phyloP scores from a whole-genome alignment of 1,140 invertebrate genomes.

The Cydia splendana region DNA sequence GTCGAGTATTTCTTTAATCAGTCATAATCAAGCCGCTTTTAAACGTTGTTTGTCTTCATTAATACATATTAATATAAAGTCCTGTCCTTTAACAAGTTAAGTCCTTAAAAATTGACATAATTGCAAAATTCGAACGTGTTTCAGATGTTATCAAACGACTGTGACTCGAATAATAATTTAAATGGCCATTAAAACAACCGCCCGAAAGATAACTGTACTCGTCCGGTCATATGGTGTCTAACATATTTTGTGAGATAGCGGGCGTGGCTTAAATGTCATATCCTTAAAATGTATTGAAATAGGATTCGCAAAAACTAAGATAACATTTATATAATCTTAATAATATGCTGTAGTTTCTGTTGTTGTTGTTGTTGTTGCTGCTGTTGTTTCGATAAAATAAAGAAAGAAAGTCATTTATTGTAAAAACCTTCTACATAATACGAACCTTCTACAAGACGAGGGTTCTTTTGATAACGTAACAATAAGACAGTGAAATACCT shows the following conservation, averaged over 20 bases:
- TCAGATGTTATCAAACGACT: slow-evolving; percentile 42
- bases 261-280: slow-evolving; percentile 21
- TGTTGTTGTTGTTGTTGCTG: no score
- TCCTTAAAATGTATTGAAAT: slow-evolving; percentile 19
- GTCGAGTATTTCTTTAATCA: no score
- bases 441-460: no score
- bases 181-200: slow-evolving; percentile 52
- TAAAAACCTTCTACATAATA: no score
- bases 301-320: background rate
- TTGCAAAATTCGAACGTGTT: slow-evolving; percentile 39
- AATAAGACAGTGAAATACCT: background rate
- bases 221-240: slow-evolving; percentile 55
- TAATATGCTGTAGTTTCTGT: background rate
- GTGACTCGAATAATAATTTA: slow-evolving; percentile 56
- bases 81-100: background rate
- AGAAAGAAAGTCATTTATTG: no score
- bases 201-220: slow-evolving; percentile 62
- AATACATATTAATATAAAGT: background rate
- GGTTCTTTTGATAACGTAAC: background rate
- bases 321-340: slow-evolving; percentile 20
- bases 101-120: slow-evolving; percentile 1
- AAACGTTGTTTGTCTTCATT: background rate
- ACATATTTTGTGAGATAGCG: slow-evolving; percentile 48
- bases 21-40: no score
- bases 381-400: slow-evolving; percentile 1